These are phyloP conservation scores for Macquaria australasica DNA, from an alignment of 2,113 vertebrate species.

Conservation along the genomic window DNA sequence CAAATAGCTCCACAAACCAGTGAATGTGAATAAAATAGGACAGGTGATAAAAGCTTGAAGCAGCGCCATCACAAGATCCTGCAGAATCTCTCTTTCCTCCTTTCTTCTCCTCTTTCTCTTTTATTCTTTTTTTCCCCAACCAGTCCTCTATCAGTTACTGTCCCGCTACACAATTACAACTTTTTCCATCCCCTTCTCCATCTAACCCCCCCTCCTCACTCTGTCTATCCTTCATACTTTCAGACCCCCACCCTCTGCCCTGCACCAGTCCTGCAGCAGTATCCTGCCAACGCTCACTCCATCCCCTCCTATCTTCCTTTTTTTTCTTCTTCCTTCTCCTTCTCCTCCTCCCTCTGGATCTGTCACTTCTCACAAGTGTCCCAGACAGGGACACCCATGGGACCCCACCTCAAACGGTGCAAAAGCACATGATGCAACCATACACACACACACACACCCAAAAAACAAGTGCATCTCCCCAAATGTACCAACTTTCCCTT, in stretches of 20 bases:
- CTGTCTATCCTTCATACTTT: slow-evolving; percentile 32
- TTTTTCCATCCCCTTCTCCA: background rate
- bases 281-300: slow-evolving; percentile 38
- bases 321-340: background rate
- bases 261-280: slow-evolving; percentile 78
- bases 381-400: slow-evolving; percentile 39
- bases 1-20: slow-evolving; percentile 7
- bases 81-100: slow-evolving; percentile 29
- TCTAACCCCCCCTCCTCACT: background rate
- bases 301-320: slow-evolving; percentile 19
- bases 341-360: slow-evolving; percentile 21
- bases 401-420: slow-evolving; percentile 23
- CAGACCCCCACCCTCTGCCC: slow-evolving; percentile 58
- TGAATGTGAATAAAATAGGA: slow-evolving; percentile 17
- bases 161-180: background rate
- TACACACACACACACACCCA: slow-evolving; percentile 16
- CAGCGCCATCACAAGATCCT: background rate
- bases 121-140: background rate
- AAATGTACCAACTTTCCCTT: slow-evolving; percentile 1
- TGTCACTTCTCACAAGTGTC: slow-evolving; percentile 47
- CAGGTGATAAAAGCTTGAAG: background rate
- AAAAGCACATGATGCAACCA: slow-evolving; percentile 15
- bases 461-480: background rate
- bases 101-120: background rate
- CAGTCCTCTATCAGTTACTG: background rate